Evolutionary conservation across 2,113 vertebrate genomes (phyloP), one percentile per base, ranked within the genome.

Genomic region (Glaucidium brasilianum): DNA sequence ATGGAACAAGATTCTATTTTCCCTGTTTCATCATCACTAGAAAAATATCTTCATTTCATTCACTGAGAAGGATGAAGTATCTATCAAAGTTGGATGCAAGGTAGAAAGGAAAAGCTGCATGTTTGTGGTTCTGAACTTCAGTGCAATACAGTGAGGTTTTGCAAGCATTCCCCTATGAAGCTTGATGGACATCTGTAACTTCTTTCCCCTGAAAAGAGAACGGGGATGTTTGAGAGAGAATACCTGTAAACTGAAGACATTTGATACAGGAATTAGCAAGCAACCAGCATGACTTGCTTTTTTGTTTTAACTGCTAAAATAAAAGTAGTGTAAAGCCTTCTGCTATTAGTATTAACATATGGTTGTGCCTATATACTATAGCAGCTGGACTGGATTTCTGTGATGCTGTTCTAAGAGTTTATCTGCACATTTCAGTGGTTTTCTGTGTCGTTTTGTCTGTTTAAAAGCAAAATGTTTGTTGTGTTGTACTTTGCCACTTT

Each of bases 271-370:
- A 37, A 77, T n/a, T 16, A 45, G 23, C 17, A 55, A 74, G 12
- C 30, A 82, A 15, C 45, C 71, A 45, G 9, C 20, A 19, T 29
- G 23, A 60, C 5, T 77, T 64, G 15, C 15, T 63, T 62, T 55
- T 63, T 50, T 56, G 12, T 55, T 66, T 6, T n/a, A 15, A 55
- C n/a, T 69, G 56, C 12, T 69, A 25, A 43, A 62, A 29, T 43
- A 80, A 20, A 37, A 82, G 11, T 45, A 26, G 25, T 77, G 64
- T 43, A 27, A 45, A 83, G 32, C 6, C 27, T 67, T 76, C 17
- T 53, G 20, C 35, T 49, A 0, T 45, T 89, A 1, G 0, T 45
- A 3, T 60, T 55, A 50, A 39, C 10, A 16, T 59, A 9, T 62
- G 39, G 4, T 72, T 84, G 4, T 71, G 66, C 23, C 13, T 74